Conservation (phyloP, 2,113 vertebrate genomes). For the Macaca mulatta region DNA sequence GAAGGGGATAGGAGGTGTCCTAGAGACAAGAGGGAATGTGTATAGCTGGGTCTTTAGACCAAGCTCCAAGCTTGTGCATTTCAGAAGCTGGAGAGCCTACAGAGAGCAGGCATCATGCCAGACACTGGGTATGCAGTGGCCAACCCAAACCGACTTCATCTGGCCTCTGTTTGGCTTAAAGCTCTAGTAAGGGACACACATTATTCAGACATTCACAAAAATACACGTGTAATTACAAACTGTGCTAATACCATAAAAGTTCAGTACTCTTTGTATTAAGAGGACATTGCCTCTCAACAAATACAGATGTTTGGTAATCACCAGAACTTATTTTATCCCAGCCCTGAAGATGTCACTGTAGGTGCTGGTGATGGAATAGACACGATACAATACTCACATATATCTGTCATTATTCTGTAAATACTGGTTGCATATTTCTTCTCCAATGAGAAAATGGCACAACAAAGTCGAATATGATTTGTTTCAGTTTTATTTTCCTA, state of each 20-base stretch:
- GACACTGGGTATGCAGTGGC: not conserved
- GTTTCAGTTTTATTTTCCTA: constrained; percentile 78
- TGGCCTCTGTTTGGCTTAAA: not conserved
- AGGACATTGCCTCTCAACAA: not conserved
- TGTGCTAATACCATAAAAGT: not conserved
- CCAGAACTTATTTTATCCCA: not conserved
- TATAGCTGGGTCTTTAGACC: not conserved
- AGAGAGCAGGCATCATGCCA: no score
- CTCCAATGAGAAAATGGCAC: constrained; percentile 45
- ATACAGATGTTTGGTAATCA: not conserved
- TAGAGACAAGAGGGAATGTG: not conserved
- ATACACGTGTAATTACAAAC: not conserved
- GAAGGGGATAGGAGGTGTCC: not conserved
- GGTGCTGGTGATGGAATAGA: not conserved
- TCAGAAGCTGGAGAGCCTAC: not conserved
- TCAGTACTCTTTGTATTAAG: not conserved
- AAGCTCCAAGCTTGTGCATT: not conserved
- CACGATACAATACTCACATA: rapidly evolving
- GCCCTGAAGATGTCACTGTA: not conserved
- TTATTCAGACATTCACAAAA: not conserved
- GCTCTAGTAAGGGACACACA: not conserved
- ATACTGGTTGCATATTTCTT: not conserved
- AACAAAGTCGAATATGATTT: constrained; percentile 49
- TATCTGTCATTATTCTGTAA: not conserved
- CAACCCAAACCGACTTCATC: no score